Evolutionary conservation across 2,113 vertebrate genomes (phyloP), one percentile per base, ranked within the genome.

Genomic region (Pygoscelis adeliae): DNA sequence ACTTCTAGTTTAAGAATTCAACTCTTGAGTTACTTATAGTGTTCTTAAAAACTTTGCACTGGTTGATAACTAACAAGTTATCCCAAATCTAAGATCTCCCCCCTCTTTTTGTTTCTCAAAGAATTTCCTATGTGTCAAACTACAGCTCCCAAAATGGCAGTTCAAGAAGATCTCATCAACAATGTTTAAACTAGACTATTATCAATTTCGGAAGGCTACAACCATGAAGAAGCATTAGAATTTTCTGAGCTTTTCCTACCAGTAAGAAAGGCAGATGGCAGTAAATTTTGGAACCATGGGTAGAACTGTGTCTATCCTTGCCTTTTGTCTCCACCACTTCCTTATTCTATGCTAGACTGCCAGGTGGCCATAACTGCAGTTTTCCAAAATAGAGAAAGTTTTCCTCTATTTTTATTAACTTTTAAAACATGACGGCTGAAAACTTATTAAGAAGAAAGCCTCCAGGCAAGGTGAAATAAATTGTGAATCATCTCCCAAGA

Each of bases 401-500:
- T 86, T 81, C 3, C 15, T 65, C 18, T 73, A 40, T 63, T 95
- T 87, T 89, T 91, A 88, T 78, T 93, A 87, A 85, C 34, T 73
- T 71, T 59, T 67, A 52, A 67, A 77, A 49, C 26, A 10, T 76
- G 18, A 19, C 85, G n/a, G 25, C 47, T 8, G 0, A 85, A 79
- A 71, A 83, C 17, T 76, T 93, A 82, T 79, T 65, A 88, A 82
- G 34, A 72, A 3, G 21, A 81, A 96, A 94, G 8, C 16, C 70
- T 90, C 22, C 38, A 89, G 66, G 42, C 34, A 96, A 84, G 25
- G 22, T 78, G 74, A 92, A 93, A 92, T 58, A 90, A 80, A 90
- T 91, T 66, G 72, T 78, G 63, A 94, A 83, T 89, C 44, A 70
- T 86, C 74, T 95, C 84, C 71, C 82, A 87, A 61, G 79, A 90